A percentile compares a stretch with the other conserved stretches of the same genome.
These are phyloP conservation scores for Carcharodon carcharias DNA, from an alignment of 2,797 vertebrate species.

Conservation along the genomic window DNA sequence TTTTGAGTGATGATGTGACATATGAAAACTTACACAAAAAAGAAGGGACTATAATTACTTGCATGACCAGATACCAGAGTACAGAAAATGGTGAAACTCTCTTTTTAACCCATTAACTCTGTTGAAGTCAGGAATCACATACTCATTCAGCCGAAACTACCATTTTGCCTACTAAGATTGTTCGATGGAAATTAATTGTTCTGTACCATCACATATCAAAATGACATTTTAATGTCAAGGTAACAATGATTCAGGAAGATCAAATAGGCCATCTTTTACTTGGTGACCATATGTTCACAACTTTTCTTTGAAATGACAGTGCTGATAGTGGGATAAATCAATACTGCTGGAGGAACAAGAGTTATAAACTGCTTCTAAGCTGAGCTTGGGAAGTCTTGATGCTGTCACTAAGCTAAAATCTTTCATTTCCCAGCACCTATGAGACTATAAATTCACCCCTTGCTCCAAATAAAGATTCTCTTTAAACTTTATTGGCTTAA, in stretches of 20 bases:
- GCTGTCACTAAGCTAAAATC: neutral
- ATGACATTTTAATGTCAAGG: neutral
- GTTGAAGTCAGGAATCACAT: neutral
- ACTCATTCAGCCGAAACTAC: neutral
- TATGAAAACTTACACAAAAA: neutral
- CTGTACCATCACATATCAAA: neutral
- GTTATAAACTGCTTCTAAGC: neutral
- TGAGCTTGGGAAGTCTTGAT: neutral
- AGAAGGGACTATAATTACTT: neutral
- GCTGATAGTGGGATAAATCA: neutral
- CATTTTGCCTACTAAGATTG: neutral
- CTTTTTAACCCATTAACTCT: neutral
- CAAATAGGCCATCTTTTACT: neutral
- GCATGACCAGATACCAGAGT: neutral
- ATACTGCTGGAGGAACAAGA: neutral
- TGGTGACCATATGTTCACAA: neutral
- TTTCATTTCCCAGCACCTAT: neutral
- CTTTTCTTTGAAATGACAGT: neutral
- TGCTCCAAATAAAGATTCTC: neutral
- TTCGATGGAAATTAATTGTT: neutral
- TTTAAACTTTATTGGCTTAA: neutral
- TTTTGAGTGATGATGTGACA: neutral
- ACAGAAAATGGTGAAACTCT: too few relatives aligned
- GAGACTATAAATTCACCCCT: neutral
- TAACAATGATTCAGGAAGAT: neutral